Percentiles rank a stretch among this genome's conserved stretches.
These are phyloP conservation scores for Oncopodura yosiiana DNA, from an alignment of 1,140 invertebrate species.

Conservation along the genomic window DNA sequence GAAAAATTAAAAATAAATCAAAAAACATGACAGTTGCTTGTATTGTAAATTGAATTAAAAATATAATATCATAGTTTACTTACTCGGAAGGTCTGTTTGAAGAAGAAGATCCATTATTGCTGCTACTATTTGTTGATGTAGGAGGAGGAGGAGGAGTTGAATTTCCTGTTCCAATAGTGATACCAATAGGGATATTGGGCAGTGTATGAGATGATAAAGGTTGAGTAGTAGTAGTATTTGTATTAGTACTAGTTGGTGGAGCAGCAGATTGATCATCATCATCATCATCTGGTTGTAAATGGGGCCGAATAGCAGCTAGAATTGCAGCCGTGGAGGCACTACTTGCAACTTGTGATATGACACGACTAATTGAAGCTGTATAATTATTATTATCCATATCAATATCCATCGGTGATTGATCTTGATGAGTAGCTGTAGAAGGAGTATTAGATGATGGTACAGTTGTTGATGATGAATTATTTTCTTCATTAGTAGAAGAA, in stretches of 20 bases:
- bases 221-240: not conserved
- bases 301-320: not conserved
- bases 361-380: slow-evolving; percentile 10
- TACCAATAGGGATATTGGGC: no score
- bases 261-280: not conserved
- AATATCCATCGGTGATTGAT: slow-evolving; percentile 15
- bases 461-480: not conserved
- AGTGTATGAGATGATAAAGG: no score
- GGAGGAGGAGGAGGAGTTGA: not conserved
- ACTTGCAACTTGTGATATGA: slow-evolving; percentile 29
- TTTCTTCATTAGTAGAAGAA: not conserved
- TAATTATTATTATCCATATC: slow-evolving; percentile 18
- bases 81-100: slow-evolving; percentile 25
- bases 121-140: not conserved
- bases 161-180: not conserved
- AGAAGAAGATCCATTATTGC: slow-evolving; percentile 3
- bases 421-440: no score
- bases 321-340: slow-evolving; percentile 23
- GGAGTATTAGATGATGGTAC: not conserved
- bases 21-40: no score
- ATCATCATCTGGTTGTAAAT: not conserved
- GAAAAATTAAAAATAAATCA: no score
- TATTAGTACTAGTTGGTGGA: not conserved
- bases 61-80: slow-evolving; percentile 16
- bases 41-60: no score